Base-by-base conservation (phyloP, 1,140 invertebrate genomes). In the Hycleus phaleratus region DNA sequence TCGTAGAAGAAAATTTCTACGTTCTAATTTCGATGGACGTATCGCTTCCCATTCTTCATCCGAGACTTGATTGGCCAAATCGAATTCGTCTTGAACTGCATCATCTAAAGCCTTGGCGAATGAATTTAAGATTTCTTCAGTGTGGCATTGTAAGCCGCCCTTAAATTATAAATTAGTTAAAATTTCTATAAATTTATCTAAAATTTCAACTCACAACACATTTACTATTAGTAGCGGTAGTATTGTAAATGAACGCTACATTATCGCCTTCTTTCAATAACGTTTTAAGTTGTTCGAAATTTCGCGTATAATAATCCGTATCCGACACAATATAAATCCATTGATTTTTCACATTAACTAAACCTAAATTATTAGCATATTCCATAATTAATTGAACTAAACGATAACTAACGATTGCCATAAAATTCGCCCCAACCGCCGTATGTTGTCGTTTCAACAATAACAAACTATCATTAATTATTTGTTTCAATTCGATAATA, bases 11-110 rank as follows among this genome's bases (percentile, higher is more conserved):
- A 79, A 80, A 25, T 76, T 71, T 47, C 81, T 76, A 47, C 85
- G 77, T 57, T 87, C 83, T 8, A 72, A 61, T 68, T 88, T 88
- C 1, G 81, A 82, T 2, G 84, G 83, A 62, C 84, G 79, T 44
- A 88, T 83, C 1, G 83, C 81, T 62, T 90, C 85, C 83, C 88
- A 91, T 71, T 91, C 87, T 70, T 91, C 88, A 49, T 89, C 85
- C 0, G 85, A 88, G 10, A 90, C 82, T 69, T 84, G 82, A 24
- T 81, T 77, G n/a, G 84, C 83, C 43, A 85, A 75, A 38, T 85
- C 81, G 39, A 82, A 78, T 70, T 91, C 86, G 40, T 82, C 81
- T 25, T 78, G 67, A 9, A 86, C 79, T 0, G 85, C 81, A 45
- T 78, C 76, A 46, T 88, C 83, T 26, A 91, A 65, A 1, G 84